Base-by-base conservation (phyloP, 2,113 vertebrate genomes). In the Elephantulus edwardii region DNA sequence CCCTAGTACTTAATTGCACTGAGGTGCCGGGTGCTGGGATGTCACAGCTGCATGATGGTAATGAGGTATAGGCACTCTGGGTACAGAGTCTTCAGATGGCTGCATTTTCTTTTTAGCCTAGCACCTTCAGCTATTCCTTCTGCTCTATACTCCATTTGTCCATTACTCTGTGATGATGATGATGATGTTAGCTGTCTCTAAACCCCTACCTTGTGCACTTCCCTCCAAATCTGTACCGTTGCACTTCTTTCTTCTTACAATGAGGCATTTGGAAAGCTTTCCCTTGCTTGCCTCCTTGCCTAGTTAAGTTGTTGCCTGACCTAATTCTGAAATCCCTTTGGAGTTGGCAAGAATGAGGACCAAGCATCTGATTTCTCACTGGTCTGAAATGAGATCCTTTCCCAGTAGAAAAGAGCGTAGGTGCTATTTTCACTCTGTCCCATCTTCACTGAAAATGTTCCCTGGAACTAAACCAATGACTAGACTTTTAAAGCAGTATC, bases 21-120 rank as follows among this genome's bases (percentile, higher is more conserved):
- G 96, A 92, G 87, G 10, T n/a, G n/a, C n/a, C n/a, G 95, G 95
- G 38, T 96, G 95, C 96, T 96, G 96, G 97, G 97, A 90, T 96
- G 87, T 96, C 96, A 95, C 92, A 22, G 93, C 94, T 96, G 97
- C 97, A 97, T 98, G 97, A 95, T 96, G 97, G 96, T 97, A 90
- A 96, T 81, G 50, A 94, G 94, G 94, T 91, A 91, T 94, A 93
- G 96, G 94, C 92, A 94, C 94, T 93, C 62, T 80, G 78, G 89
- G 93, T 96, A 91, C 96, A 91, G 66, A 44, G 26, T 26, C 68
- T 72, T 64, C 26, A 56, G 17, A 35, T 42, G 8, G 48, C 70
- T 22, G 48, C 87, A 90, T 83, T 79, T n/a, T 66, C 62, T 56
- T 54, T 70, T 35, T 79, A 66, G 11, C n/a, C 44, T 26, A 22